A percentile compares a stretch with the other conserved stretches of the same genome.
These are phyloP conservation scores for Echinarachnius parma DNA, from an alignment of 53 echinoderm and acorn worm species.

Conservation along the genomic window DNA sequence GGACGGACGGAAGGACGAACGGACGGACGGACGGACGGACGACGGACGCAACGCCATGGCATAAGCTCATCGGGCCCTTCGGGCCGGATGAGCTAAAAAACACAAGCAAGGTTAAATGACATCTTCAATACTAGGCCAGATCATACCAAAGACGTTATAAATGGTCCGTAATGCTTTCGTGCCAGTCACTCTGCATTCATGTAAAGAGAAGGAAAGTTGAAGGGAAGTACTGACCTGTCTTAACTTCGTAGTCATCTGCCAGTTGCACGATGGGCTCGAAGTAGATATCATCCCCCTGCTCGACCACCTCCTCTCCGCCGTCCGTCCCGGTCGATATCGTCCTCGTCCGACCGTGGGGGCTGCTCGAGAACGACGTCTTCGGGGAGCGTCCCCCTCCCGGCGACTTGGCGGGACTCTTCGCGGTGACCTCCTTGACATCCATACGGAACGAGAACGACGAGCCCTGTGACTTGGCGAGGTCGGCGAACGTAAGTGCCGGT, in stretches of 20 bases:
- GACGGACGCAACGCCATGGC: too few species aligned
- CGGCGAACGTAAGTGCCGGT: constrained; percentile 36
- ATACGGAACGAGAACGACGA: constrained; percentile 52
- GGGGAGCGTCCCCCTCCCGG: constrained; percentile 3
- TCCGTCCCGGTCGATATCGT: constrained; percentile 35
- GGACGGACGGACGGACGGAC: too few species aligned
- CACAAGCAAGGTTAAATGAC: too few species aligned
- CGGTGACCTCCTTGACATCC: constrained; percentile 42
- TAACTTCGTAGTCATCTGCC: constrained; percentile 62
- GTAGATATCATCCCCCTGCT: constrained; percentile 77
- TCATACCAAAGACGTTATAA: too few species aligned
- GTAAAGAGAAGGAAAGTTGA: too few species aligned
- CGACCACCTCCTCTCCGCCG: constrained; percentile 52
- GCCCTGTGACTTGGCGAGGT: constrained; percentile 55
- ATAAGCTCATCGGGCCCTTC: too few species aligned
- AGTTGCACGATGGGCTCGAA: constrained; percentile 86
- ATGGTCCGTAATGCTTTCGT: too few species aligned
- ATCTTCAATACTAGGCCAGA: too few species aligned
- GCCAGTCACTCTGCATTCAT: too few species aligned
- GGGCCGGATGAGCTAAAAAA: too few species aligned
- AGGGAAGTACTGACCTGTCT: constrained; percentile 39
- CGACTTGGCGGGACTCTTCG: constrained; percentile 29
- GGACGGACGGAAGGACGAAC: too few species aligned
- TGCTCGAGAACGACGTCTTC: constrained; percentile 18
- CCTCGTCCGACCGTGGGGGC: too few species aligned